Evolutionary conservation across 2,888 invertebrate species (phyloP).

Genomic region (Cryptus armator): DNA sequence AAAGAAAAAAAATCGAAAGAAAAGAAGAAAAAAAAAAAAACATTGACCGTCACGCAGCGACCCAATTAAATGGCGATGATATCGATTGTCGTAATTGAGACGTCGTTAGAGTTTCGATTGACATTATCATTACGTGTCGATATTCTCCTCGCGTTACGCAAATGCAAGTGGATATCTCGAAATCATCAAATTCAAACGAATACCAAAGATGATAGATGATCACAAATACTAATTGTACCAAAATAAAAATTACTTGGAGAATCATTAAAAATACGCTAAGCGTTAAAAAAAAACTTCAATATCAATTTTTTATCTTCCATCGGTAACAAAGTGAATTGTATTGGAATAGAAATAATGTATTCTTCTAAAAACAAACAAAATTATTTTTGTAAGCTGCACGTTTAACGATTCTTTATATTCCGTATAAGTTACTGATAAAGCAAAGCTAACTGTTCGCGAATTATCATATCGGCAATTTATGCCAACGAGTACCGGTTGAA

Average conservation of each 20-base stretch:
- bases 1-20: constrained; percentile 26
- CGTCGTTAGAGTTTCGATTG: constrained; percentile 56
- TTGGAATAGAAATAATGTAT: not conserved
- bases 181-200: not conserved
- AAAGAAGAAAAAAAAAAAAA: constrained; percentile 31
- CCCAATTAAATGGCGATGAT: constrained; percentile 61
- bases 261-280: too few species aligned
- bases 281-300: not conserved
- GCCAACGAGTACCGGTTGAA: not conserved
- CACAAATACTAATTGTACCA: too few species aligned
- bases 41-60: constrained; percentile 43
- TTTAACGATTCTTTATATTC: not conserved
- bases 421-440: not conserved
- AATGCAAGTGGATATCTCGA: not conserved
- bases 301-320: not conserved
- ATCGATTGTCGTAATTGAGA: constrained; percentile 61
- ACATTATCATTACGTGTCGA: constrained; percentile 58
- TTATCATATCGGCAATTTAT: not conserved
- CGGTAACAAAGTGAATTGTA: not conserved
- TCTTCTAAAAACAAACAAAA: not conserved
- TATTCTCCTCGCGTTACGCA: not conserved
- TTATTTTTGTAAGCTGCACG: not conserved
- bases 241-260: too few species aligned
- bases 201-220: not conserved
- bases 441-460: not conserved